These are phyloP conservation scores for Drosophila sproati DNA, from an alignment of 1,140 invertebrate genomes.

Conservation along the genomic window DNA sequence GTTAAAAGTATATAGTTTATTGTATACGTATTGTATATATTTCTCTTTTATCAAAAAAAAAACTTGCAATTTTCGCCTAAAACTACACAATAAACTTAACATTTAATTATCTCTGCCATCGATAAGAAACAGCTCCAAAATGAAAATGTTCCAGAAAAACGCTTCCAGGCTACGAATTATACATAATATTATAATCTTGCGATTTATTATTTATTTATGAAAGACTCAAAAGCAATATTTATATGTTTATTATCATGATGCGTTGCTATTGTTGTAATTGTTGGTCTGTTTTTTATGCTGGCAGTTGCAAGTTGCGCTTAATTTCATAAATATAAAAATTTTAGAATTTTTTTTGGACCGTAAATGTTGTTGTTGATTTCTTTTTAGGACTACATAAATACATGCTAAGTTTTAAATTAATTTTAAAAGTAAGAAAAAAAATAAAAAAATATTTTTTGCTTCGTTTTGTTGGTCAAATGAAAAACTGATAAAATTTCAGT, in stretches of 20 bases:
- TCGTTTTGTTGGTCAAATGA: slow-evolving; percentile 8
- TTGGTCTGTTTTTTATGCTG: slow-evolving; percentile 15
- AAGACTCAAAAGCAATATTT: slow-evolving; percentile 80
- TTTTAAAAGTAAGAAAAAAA: slow-evolving; percentile 66
- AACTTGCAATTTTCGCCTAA: slow-evolving; percentile 71
- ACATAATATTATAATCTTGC: slow-evolving; percentile 14
- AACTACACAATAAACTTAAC: slow-evolving; percentile 83
- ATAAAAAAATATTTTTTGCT: slow-evolving; percentile 38
- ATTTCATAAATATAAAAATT: slow-evolving; percentile 40
- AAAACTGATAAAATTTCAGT: neutral
- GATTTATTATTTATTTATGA: slow-evolving; percentile 52
- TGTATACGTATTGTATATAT: slow-evolving; percentile 52
- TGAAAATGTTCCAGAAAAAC: slow-evolving; percentile 38
- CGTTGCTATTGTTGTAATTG: slow-evolving; percentile 34
- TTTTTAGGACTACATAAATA: slow-evolving; percentile 49
- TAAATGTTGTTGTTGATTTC: slow-evolving; percentile 11
- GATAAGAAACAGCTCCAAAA: slow-evolving; percentile 35
- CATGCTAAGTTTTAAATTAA: slow-evolving; percentile 70
- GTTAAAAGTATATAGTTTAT: slow-evolving; percentile 67
- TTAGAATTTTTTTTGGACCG: slow-evolving; percentile 34
- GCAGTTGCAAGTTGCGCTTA: slow-evolving; percentile 42
- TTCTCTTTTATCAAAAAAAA: slow-evolving; percentile 62
- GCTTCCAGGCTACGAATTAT: slow-evolving; percentile 16
- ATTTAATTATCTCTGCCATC: slow-evolving; percentile 56
- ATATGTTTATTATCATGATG: slow-evolving; percentile 43